A percentile compares a stretch with the other conserved stretches of the same genome.
phyloP scores from a whole-genome alignment of 2,113 vertebrate genomes.

The Ranitomeya imitator region DNA sequence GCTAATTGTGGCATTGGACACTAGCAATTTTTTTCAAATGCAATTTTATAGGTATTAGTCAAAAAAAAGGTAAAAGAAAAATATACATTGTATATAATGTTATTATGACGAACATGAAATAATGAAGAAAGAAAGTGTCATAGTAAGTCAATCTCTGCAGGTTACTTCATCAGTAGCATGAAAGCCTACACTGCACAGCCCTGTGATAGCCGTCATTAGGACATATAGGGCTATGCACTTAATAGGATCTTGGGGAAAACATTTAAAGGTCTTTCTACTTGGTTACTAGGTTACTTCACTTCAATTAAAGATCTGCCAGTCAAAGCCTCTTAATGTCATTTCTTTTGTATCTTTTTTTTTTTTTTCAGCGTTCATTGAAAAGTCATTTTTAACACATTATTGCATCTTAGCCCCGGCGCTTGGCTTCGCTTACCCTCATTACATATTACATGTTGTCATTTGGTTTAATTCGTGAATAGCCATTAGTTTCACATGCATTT shows the following conservation, averaged over 20 bases:
- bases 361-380: neutral
- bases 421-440: neutral
- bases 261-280: neutral
- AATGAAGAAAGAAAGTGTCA: neutral
- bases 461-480: neutral
- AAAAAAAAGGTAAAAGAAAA: neutral
- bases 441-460: neutral
- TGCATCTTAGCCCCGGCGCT: neutral
- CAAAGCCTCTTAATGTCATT: neutral
- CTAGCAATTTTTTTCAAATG: neutral
- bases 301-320: constrained; percentile 23
- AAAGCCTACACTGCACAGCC: too few species aligned
- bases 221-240: neutral
- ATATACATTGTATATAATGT: too few species aligned
- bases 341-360: neutral
- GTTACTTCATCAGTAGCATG: neutral
- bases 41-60: neutral
- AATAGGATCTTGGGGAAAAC: constrained; percentile 15
- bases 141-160: neutral
- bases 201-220: neutral
- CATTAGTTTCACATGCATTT: neutral
- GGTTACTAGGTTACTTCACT: constrained; percentile 19
- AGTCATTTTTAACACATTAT: neutral
- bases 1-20: neutral
- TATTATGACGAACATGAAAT: too few species aligned